A percentile compares a stretch with the other conserved stretches of the same genome.
Conservation (phyloP, 2,888 invertebrate species). For the Panorpa germanica region DNA sequence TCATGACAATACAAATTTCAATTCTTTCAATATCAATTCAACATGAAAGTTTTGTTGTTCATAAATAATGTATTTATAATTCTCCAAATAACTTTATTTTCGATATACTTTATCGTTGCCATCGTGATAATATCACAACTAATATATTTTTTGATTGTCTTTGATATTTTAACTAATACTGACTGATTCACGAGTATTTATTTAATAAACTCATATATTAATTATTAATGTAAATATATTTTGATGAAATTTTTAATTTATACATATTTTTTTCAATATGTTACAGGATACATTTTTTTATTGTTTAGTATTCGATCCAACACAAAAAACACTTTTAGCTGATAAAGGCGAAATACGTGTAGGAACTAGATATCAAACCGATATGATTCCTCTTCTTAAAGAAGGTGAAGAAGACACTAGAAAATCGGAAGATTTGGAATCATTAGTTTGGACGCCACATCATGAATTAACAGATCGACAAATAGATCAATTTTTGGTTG, state of each 20-base stretch:
- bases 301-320: slow-evolving; percentile 98
- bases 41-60: too few species aligned
- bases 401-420: slow-evolving; percentile 45
- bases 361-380: slow-evolving; percentile 94
- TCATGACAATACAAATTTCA: too few species aligned
- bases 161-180: too few species aligned
- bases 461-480: slow-evolving; percentile 85
- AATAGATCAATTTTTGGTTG: slow-evolving; percentile 97
- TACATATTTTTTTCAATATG: slow-evolving; percentile 13
- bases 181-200: too few species aligned
- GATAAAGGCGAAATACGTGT: slow-evolving; percentile 92
- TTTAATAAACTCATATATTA: too few species aligned
- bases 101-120: not conserved
- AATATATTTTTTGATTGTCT: slow-evolving; percentile 4
- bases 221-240: slow-evolving; percentile 1
- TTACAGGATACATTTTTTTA: slow-evolving; percentile 97
- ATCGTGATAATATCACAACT: too few species aligned
- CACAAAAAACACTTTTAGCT: slow-evolving; percentile 94
- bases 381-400: slow-evolving; percentile 63
- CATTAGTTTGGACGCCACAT: slow-evolving; percentile 86
- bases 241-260: slow-evolving; percentile 3
- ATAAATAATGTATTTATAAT: too few species aligned
- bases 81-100: too few species aligned
- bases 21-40: too few species aligned
- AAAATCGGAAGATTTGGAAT: slow-evolving; percentile 62